Evolutionary conservation across 2,888 invertebrate species (phyloP), one percentile per base, ranked within the genome.

Genomic region (Sthenelais limicola): DNA sequence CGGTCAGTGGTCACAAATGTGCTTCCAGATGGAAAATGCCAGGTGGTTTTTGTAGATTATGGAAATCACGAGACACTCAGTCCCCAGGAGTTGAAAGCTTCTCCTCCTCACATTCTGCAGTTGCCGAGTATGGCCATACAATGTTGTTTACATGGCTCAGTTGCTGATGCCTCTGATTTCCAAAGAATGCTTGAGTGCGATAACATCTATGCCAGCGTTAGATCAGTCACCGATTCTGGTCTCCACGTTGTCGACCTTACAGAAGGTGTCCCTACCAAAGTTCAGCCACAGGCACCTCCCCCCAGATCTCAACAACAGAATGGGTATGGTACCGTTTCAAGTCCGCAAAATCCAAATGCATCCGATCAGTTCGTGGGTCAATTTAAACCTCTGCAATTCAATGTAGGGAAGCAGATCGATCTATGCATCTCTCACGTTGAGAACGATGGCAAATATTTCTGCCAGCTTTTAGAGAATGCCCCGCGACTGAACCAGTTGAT

Each of bases 341-440:
- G n/a, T n/a, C n/a, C n/a, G n/a, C n/a, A n/a, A n/a, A n/a, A n/a
- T n/a, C n/a, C n/a, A n/a, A n/a, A n/a, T n/a, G n/a, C n/a, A n/a
- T n/a, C n/a, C n/a, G n/a, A n/a, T n/a, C n/a, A n/a, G n/a, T n/a
- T n/a, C n/a, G n/a, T n/a, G n/a, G n/a, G n/a, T n/a, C n/a, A n/a
- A n/a, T 62, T 26, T 15, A 35, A 62, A 21, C 73, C 58, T 5
- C 49, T 73, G 15, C 38, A 73, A 28, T 68, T 73, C 24, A 70
- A 73, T 66, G 43, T 51, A 21, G 47, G 43, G n/a, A 62, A 47
- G 12, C 47, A 43, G 12, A 51, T 62, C 35, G 71, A 71, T 21
- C 30, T 73, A 21, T 73, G 73, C 47, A 71, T 73, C 3, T 73
- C 73, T 15, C 35, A 71, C 18, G 73, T 73, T 15, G 54, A 73